These are phyloP conservation scores for Apamea crenata DNA, from an alignment of 2,888 invertebrate species.

Conservation along the genomic window DNA sequence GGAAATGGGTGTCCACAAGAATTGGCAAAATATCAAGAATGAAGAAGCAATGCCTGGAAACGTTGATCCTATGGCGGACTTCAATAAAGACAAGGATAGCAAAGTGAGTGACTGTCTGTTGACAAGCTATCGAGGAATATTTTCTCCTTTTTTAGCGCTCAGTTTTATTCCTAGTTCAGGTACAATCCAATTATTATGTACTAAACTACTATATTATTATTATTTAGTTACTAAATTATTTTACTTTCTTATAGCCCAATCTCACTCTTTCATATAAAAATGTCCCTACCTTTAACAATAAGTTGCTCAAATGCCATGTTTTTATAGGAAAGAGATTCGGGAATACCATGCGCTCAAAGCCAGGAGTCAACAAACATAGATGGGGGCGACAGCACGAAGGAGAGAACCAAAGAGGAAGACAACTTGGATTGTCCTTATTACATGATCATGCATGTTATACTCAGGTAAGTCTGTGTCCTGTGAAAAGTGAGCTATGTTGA, in stretches of 20 bases:
- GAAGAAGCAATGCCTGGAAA: slow-evolving; percentile 84
- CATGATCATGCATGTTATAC: slow-evolving; percentile 93
- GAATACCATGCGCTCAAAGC: slow-evolving; percentile 86
- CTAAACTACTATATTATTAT: not conserved
- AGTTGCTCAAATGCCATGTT: not conserved
- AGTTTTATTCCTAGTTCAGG: not conserved
- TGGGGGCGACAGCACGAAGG: slow-evolving; percentile 84
- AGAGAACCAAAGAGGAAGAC: slow-evolving; percentile 83
- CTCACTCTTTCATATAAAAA: not conserved
- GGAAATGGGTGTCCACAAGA: slow-evolving; percentile 96
- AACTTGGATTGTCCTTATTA: slow-evolving; percentile 92
- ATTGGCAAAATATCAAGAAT: slow-evolving; percentile 79
- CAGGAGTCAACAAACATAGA: slow-evolving; percentile 88
- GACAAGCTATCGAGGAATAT: too few relatives aligned
- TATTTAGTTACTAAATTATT: not conserved
- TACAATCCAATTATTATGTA: not conserved
- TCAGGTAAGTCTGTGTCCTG: slow-evolving; percentile 82
- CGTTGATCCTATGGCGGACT: slow-evolving; percentile 82
- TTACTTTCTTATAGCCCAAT: not conserved
- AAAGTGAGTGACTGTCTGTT: slow-evolving; percentile 72
- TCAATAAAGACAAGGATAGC: slow-evolving; percentile 85
- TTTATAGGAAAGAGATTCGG: slow-evolving; percentile 85
- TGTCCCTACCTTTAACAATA: not conserved
- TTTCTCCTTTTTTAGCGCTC: not conserved
- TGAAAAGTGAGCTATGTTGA: not conserved